phyloP scores from a whole-genome alignment of 2,888 invertebrate genomes.

The Apamea monoglypha region DNA sequence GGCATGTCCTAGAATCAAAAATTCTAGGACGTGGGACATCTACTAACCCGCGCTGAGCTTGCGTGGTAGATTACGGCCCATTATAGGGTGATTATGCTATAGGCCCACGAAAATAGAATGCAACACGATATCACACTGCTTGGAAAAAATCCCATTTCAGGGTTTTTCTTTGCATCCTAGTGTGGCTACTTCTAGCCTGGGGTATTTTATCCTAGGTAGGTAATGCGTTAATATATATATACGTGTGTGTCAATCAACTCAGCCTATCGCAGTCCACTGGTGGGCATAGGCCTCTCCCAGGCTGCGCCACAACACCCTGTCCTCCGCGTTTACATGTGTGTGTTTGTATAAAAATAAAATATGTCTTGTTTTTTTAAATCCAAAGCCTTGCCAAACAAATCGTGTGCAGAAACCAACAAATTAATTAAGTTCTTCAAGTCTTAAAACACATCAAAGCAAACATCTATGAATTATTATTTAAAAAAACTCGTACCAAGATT shows the following conservation, averaged over 20 bases:
- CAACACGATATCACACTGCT: background rate
- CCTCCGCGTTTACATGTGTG: background rate
- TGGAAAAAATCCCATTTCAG: background rate
- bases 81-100: too few relatives aligned
- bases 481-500: slow-evolving; percentile 14
- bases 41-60: too few relatives aligned
- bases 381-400: background rate
- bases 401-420: background rate
- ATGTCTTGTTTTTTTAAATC: background rate
- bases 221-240: background rate
- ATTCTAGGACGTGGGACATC: too few relatives aligned
- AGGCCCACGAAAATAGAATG: background rate
- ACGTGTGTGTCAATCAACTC: too few relatives aligned
- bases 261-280: too few relatives aligned
- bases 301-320: too few relatives aligned
- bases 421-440: background rate
- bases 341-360: background rate
- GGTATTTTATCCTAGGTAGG: background rate
- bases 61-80: too few relatives aligned
- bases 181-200: background rate
- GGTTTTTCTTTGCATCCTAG: background rate
- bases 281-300: too few relatives aligned
- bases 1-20: too few relatives aligned
- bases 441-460: slow-evolving; percentile 2
- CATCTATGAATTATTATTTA: slow-evolving; percentile 10